These are phyloP conservation scores for Xyrauchen texanus DNA, from an alignment of 2,113 vertebrate species.

Conservation along the genomic window DNA sequence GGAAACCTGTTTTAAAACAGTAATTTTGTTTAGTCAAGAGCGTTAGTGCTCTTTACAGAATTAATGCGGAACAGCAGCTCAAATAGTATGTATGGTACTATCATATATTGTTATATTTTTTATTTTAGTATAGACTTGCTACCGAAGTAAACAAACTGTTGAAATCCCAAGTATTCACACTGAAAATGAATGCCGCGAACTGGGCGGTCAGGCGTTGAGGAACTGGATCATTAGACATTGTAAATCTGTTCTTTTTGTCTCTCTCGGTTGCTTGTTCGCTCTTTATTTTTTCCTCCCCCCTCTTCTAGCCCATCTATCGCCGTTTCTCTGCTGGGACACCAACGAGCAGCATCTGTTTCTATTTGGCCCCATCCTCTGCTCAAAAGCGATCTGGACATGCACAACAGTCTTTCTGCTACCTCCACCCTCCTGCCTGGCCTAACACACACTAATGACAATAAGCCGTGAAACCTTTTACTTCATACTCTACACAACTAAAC, in stretches of 20 bases:
- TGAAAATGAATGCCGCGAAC: constrained; percentile 45
- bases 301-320: background rate
- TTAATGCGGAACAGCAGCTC: no score
- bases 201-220: constrained; percentile 53
- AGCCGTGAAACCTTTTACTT: constrained; percentile 1
- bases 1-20: no score
- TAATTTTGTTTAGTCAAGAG: no score
- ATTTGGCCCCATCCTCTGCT: constrained; percentile 65
- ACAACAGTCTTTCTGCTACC: constrained; percentile 52
- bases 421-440: constrained; percentile 11
- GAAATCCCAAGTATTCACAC: no score
- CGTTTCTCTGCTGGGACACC: constrained; percentile 51
- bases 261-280: no score
- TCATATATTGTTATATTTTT: no score
- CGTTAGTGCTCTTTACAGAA: no score
- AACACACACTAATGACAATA: constrained; percentile 38
- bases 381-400: constrained; percentile 50
- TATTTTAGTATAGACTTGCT: no score
- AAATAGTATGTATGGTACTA: no score
- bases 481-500: background rate
- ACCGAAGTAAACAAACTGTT: no score
- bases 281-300: constrained; percentile 18
- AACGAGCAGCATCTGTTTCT: constrained; percentile 75
- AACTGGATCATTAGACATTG: constrained; percentile 58
- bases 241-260: constrained; percentile 53